A percentile compares a stretch with the other conserved stretches of the same genome.
Conservation (phyloP, 2,797 vertebrate species). For the Lagocephalus sceleratus region DNA sequence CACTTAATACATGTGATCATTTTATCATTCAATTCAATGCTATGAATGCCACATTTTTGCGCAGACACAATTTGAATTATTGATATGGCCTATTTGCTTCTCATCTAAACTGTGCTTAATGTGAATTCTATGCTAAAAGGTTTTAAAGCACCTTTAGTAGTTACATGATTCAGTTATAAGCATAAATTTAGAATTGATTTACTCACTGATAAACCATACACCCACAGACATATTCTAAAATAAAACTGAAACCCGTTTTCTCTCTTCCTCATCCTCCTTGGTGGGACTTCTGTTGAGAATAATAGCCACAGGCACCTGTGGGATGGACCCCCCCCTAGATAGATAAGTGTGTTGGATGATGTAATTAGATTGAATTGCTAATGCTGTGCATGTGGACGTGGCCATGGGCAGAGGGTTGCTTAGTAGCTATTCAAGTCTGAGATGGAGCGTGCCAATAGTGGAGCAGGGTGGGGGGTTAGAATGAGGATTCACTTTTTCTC, state of each 20-base stretch:
- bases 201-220: background rate
- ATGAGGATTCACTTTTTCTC: slow-evolving; percentile 51
- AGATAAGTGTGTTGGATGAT: slow-evolving; percentile 39
- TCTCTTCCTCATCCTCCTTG: background rate
- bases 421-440: slow-evolving; percentile 56
- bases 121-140: no score
- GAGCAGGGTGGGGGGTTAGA: slow-evolving; percentile 1
- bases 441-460: slow-evolving; percentile 42
- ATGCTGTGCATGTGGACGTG: slow-evolving; percentile 36
- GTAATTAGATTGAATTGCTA: slow-evolving; percentile 52
- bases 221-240: slow-evolving; percentile 1
- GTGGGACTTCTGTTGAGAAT: slow-evolving; percentile 31
- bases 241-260: slow-evolving; percentile 16
- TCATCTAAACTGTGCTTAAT: no score
- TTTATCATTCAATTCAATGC: no score
- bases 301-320: slow-evolving; percentile 63
- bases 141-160: no score
- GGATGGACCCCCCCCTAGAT: slow-evolving; percentile 44
- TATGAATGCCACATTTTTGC: no score
- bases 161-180: no score
- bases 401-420: slow-evolving; percentile 44
- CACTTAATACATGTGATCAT: no score
- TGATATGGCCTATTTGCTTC: no score
- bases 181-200: no score
- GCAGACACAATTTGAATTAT: no score